phyloP scores from a whole-genome alignment of 2,888 invertebrate species.

The Aporophyla nigra region DNA sequence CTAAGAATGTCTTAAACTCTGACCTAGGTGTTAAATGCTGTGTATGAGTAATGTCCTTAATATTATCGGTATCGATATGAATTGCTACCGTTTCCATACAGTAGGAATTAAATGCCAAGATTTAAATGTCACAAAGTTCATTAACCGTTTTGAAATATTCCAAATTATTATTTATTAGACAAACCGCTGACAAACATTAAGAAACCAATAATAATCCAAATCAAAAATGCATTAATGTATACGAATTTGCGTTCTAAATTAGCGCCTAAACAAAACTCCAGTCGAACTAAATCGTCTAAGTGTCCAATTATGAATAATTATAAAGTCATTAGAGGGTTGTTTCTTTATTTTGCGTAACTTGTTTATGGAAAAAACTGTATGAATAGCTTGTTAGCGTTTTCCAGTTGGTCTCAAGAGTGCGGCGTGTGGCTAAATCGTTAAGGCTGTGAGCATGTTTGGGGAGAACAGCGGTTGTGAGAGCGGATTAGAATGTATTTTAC shows the following conservation, averaged over 20 bases:
- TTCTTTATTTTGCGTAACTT: conserved; percentile 80
- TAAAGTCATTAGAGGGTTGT: conserved; percentile 80
- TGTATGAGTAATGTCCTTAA: conserved; percentile 17
- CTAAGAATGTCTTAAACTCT: conserved; percentile 10
- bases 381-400: conserved; percentile 87
- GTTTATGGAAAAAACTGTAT: conserved; percentile 83
- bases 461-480: conserved; percentile 62
- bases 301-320: conserved; percentile 84
- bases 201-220: conserved; percentile 45
- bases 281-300: conserved; percentile 73
- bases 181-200: conserved; percentile 34
- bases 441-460: conserved; percentile 52
- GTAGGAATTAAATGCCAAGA: not conserved
- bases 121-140: conserved; percentile 20
- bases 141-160: conserved; percentile 14
- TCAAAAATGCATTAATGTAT: conserved; percentile 66
- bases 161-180: conserved; percentile 44
- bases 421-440: conserved; percentile 78
- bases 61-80: conserved; percentile 6
- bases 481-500: not conserved
- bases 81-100: conserved; percentile 27
- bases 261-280: conserved; percentile 69
- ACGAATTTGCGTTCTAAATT: conserved; percentile 68
- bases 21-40: conserved; percentile 10
- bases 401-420: conserved; percentile 80